Percentiles rank a stretch among this genome's conserved stretches.
Evolutionary conservation across 2,797 vertebrate species (phyloP).

Genomic region (Chanos chanos): DNA sequence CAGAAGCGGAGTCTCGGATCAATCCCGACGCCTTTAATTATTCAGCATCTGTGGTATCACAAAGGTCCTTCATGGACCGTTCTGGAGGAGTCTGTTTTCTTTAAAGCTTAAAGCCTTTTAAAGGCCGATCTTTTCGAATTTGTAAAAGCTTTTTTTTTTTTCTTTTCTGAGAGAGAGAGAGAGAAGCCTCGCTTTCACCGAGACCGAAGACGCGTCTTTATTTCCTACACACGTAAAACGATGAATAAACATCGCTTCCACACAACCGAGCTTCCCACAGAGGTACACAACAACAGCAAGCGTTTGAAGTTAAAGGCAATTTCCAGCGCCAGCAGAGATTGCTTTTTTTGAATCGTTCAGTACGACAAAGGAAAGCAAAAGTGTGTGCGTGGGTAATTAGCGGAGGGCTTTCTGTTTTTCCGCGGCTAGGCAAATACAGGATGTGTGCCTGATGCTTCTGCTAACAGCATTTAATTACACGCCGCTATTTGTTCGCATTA

Average conservation of each 20-base stretch:
- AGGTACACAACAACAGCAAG: slow-evolving; percentile 19
- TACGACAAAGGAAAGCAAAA: slow-evolving; percentile 16
- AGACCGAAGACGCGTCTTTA: neutral
- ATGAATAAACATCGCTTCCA: slow-evolving; percentile 21
- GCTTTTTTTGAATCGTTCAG: slow-evolving; percentile 6
- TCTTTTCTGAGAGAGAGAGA: neutral
- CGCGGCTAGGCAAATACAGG: neutral
- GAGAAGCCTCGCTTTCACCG: neutral
- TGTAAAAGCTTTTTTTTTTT: slow-evolving; percentile 29
- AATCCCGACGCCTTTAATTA: slow-evolving; percentile 52
- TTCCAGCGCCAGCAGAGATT: neutral
- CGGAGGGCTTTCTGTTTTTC: slow-evolving; percentile 4
- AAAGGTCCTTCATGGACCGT: slow-evolving; percentile 29
- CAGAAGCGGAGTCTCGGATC: slow-evolving; percentile 43
- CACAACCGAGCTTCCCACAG: slow-evolving; percentile 4
- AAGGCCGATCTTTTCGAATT: neutral
- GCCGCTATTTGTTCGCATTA: slow-evolving; percentile 41
- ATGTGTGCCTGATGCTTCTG: neutral
- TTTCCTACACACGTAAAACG: neutral
- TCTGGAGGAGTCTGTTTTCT: slow-evolving; percentile 39
- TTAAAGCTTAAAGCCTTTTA: neutral
- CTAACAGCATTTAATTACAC: slow-evolving; percentile 32
- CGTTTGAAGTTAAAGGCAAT: slow-evolving; percentile 9
- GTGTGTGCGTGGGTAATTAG: slow-evolving; percentile 27
- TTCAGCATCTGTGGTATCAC: slow-evolving; percentile 46